These are phyloP conservation scores for Notoglanidium macrostoma DNA, from an alignment of 2,797 vertebrate species.

Conservation along the genomic window DNA sequence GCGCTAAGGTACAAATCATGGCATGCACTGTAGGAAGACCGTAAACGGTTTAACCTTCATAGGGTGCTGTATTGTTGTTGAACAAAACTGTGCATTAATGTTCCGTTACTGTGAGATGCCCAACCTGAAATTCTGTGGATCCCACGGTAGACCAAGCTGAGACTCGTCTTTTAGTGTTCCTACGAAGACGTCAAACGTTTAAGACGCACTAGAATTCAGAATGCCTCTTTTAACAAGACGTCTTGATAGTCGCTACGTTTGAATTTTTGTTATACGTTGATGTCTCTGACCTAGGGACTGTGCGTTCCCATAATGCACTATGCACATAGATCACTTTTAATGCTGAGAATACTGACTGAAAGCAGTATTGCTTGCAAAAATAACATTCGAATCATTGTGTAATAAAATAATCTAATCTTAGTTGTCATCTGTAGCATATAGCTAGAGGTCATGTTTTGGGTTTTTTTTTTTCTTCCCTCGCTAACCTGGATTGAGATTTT, in stretches of 20 bases:
- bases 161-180: not conserved
- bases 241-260: not conserved
- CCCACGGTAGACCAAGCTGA: not conserved
- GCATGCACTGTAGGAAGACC: not conserved
- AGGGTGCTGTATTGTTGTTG: not conserved
- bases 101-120: not conserved
- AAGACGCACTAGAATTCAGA: not conserved
- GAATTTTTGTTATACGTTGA: not conserved
- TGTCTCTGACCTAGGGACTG: conserved; percentile 1
- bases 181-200: not conserved
- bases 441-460: not conserved
- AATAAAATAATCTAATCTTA: not conserved
- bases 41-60: not conserved
- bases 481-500: not conserved
- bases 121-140: conserved; percentile 36
- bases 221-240: not conserved
- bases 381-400: not conserved
- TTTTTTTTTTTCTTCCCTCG: not conserved
- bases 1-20: not conserved
- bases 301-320: not conserved
- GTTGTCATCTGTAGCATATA: not conserved
- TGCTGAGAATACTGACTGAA: not conserved
- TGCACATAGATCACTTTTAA: not conserved
- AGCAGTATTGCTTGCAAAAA: not conserved
- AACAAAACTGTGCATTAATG: conserved; percentile 4